Evolutionary conservation across 2,888 invertebrate species (phyloP).

Genomic region (Lasioglossum leucozonium): DNA sequence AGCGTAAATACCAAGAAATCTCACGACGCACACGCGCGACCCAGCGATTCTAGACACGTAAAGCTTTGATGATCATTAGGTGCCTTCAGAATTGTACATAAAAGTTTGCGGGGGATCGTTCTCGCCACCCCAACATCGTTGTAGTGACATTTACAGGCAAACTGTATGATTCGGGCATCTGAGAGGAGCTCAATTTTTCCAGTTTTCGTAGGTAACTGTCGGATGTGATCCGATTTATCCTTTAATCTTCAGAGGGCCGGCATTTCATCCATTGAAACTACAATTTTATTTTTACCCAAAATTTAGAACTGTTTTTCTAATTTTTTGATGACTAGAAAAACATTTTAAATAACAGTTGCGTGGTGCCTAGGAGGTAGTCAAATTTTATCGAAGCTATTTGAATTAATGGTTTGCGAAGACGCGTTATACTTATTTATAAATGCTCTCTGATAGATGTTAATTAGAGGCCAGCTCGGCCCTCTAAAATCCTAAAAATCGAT

Average conservation of each 20-base stretch:
- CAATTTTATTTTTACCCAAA: not conserved
- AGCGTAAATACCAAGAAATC: constrained; percentile 17
- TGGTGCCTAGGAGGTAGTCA: not conserved
- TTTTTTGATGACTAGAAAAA: not conserved
- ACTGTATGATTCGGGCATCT: constrained; percentile 33
- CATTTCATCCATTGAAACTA: not conserved
- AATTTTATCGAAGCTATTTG: not conserved
- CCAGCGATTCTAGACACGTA: constrained; percentile 12
- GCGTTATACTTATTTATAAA: not conserved
- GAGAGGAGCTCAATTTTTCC: not conserved
- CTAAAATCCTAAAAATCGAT: not conserved
- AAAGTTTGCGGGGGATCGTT: constrained; percentile 33
- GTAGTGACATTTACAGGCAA: constrained; percentile 11
- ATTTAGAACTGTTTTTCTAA: not conserved
- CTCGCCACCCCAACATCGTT: constrained; percentile 2
- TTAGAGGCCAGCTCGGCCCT: not conserved
- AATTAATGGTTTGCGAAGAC: too few relatives aligned
- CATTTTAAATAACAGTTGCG: not conserved
- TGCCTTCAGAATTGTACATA: constrained; percentile 55
- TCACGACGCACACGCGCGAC: constrained; percentile 35
- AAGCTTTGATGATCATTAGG: constrained; percentile 49
- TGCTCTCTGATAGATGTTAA: not conserved
- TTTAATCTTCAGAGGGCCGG: not conserved
- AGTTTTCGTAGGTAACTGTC: not conserved
- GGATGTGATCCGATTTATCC: not conserved